Conservation (phyloP, 2,113 vertebrate genomes). For the Nesogale talazaci region DNA sequence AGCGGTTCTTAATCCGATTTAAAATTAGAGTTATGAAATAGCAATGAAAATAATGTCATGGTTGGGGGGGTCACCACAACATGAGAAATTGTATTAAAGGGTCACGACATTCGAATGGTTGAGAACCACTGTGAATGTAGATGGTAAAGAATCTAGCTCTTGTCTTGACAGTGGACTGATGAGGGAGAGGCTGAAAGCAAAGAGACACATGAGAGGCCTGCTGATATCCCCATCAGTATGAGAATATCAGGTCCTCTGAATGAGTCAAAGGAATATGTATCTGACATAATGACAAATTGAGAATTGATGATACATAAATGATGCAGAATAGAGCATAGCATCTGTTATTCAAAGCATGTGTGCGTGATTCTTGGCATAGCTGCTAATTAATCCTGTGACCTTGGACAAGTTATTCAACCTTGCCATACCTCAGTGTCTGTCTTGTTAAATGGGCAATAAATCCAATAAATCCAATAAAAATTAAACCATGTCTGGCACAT, state of each 20-base stretch:
- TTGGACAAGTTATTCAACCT: neutral
- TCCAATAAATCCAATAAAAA: constrained; percentile 43
- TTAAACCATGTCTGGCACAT: constrained; percentile 11
- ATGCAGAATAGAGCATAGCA: neutral
- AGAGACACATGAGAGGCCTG: neutral
- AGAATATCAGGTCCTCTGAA: neutral
- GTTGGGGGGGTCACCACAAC: no score
- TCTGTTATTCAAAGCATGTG: neutral
- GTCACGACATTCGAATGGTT: no score
- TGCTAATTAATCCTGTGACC: neutral
- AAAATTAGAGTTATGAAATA: no score
- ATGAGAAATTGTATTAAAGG: no score
- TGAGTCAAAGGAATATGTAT: constrained; percentile 11
- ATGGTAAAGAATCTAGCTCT: neutral
- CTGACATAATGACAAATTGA: neutral
- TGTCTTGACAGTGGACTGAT: neutral
- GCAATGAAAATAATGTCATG: no score
- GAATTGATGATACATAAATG: neutral
- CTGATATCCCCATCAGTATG: neutral
- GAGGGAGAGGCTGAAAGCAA: neutral
- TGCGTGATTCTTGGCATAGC: neutral
- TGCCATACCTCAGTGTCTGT: neutral
- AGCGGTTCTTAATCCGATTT: no score
- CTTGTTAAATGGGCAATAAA: constrained; percentile 10
- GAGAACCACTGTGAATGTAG: no score